Evolutionary conservation across 2,797 vertebrate species (phyloP).

Genomic region (Australoheros facetus): DNA sequence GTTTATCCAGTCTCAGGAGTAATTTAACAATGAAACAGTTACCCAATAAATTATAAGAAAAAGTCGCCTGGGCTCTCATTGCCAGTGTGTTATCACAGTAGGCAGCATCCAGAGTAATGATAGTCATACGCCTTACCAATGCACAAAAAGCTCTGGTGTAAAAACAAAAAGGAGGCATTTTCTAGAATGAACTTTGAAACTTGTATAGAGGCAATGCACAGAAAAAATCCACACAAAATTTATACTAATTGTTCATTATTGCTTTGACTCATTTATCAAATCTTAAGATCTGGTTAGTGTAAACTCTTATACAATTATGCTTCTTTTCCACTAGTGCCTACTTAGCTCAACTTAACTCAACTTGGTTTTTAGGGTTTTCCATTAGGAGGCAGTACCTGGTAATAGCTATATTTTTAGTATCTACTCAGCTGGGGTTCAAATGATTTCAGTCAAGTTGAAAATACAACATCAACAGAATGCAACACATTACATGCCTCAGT

Average conservation of each 20-base stretch:
- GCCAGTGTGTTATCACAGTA: slow-evolving; percentile 27
- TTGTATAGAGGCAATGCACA: not conserved
- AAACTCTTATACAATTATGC: not conserved
- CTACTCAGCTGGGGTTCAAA: too few relatives aligned
- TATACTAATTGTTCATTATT: not conserved
- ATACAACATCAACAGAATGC: too few relatives aligned
- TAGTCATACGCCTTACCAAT: not conserved
- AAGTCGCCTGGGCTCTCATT: slow-evolving; percentile 18
- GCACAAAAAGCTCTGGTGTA: slow-evolving; percentile 3
- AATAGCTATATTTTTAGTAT: too few relatives aligned
- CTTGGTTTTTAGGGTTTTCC: too few relatives aligned
- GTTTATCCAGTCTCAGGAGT: slow-evolving; percentile 45
- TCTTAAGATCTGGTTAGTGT: not conserved
- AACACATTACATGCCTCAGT: not conserved
- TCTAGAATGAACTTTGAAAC: not conserved
- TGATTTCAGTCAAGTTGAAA: too few relatives aligned
- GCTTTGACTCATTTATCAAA: not conserved
- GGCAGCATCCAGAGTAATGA: slow-evolving; percentile 22
- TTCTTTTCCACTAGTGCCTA: too few relatives aligned
- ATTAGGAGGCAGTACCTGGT: too few relatives aligned
- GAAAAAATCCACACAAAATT: too few relatives aligned
- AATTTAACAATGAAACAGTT: slow-evolving; percentile 50
- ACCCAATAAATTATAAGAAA: slow-evolving; percentile 45
- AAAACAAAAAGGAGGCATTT: not conserved
- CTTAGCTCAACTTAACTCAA: too few relatives aligned